These are phyloP conservation scores for Cynocephalus volans DNA, from an alignment of 2,113 vertebrate genomes.

Conservation along the genomic window DNA sequence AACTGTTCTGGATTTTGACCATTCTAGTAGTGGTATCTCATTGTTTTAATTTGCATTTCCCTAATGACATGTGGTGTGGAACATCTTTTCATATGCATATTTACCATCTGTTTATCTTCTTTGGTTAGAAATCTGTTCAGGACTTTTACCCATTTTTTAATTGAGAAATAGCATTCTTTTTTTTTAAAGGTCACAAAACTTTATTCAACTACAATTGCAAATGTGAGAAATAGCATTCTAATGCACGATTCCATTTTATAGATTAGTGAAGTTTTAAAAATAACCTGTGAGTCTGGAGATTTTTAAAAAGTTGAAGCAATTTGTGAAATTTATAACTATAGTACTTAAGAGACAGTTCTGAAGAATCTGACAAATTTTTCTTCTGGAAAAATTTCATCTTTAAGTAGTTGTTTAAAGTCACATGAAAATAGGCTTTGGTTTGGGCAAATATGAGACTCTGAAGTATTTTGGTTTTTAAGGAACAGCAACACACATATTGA, in stretches of 20 bases:
- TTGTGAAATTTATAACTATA: conserved; percentile 26
- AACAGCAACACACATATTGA: not conserved
- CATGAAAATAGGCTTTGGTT: not conserved
- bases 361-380: not conserved
- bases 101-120: not conserved
- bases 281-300: not conserved
- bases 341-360: not conserved
- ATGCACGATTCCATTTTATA: not conserved
- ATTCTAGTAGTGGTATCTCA: not conserved
- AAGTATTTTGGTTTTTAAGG: not conserved
- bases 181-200: too few relatives aligned
- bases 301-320: not conserved
- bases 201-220: too few relatives aligned
- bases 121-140: not conserved
- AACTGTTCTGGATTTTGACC: not conserved
- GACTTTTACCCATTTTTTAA: not conserved
- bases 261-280: not conserved
- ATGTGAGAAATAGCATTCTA: not conserved
- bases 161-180: not conserved
- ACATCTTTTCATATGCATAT: not conserved
- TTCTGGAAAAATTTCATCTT: not conserved
- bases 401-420: not conserved
- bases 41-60: not conserved
- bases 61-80: too few relatives aligned
- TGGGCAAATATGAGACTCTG: not conserved